Evolutionary conservation across 1,140 invertebrate species (phyloP).

Genomic region (Magallana ariakensis): DNA sequence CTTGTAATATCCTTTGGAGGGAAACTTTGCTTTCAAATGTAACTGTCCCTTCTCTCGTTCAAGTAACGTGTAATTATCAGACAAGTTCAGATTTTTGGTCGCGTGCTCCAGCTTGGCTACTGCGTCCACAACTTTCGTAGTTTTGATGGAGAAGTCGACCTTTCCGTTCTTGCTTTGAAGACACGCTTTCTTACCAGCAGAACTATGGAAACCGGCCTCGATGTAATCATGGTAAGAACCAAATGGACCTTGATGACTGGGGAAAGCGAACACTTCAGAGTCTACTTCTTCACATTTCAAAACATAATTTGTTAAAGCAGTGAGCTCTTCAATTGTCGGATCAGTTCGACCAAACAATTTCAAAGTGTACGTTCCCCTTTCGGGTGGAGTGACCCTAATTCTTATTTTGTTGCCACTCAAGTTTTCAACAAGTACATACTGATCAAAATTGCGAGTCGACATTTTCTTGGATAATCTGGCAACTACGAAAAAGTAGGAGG

Average conservation of each 20-base stretch:
- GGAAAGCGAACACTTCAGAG: background rate
- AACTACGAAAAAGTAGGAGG: background rate
- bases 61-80: conserved; percentile 23
- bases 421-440: conserved; percentile 10
- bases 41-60: background rate
- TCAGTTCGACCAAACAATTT: conserved; percentile 26
- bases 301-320: conserved; percentile 13
- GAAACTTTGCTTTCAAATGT: conserved; percentile 41
- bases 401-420: background rate
- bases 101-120: conserved; percentile 32
- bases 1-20: conserved; percentile 47
- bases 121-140: conserved; percentile 19
- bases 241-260: conserved; percentile 35
- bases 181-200: background rate
- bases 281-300: conserved; percentile 4
- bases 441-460: conserved; percentile 9
- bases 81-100: background rate
- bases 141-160: conserved; percentile 15
- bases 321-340: conserved; percentile 14
- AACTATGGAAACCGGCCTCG: conserved; percentile 41
- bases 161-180: background rate
- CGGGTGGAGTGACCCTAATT: conserved; percentile 10
- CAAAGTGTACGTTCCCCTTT: conserved; percentile 3
- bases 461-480: background rate
- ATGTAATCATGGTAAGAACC: conserved; percentile 44